Conservation (phyloP, 2,888 invertebrate species). For the Cyaniris semiargus region DNA sequence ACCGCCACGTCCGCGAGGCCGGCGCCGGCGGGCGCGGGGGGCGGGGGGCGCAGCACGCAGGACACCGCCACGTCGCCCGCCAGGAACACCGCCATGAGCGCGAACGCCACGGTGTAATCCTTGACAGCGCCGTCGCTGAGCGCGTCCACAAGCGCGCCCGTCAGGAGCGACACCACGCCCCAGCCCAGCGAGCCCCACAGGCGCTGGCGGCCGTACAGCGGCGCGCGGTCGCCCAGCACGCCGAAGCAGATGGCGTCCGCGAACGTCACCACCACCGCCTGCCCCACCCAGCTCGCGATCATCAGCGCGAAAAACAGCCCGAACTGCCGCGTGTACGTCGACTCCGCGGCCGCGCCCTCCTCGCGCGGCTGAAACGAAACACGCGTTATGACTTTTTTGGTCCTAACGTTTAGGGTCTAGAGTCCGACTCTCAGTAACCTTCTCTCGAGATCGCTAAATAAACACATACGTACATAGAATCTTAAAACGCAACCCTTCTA, state of each 20-base stretch:
- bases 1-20: slow-evolving; percentile 85
- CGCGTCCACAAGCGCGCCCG: slow-evolving; percentile 89
- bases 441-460: too few relatives aligned
- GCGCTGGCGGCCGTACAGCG: slow-evolving; percentile 91
- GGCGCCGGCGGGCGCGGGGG: neutral
- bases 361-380: slow-evolving; percentile 55
- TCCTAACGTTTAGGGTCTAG: neutral
- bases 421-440: too few relatives aligned
- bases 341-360: slow-evolving; percentile 48
- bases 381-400: neutral
- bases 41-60: slow-evolving; percentile 71
- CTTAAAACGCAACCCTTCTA: too few relatives aligned
- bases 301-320: slow-evolving; percentile 89
- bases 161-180: slow-evolving; percentile 87
- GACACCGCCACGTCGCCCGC: slow-evolving; percentile 84
- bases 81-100: slow-evolving; percentile 85
- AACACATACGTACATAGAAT: too few relatives aligned
- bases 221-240: slow-evolving; percentile 86
- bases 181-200: slow-evolving; percentile 94
- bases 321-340: slow-evolving; percentile 82
- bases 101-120: slow-evolving; percentile 90
- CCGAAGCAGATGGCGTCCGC: slow-evolving; percentile 95
- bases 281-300: slow-evolving; percentile 90
- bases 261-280: slow-evolving; percentile 92
- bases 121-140: slow-evolving; percentile 85